Conservation (phyloP, 2,797 vertebrate genomes). For the Sebastes glaucus region DNA sequence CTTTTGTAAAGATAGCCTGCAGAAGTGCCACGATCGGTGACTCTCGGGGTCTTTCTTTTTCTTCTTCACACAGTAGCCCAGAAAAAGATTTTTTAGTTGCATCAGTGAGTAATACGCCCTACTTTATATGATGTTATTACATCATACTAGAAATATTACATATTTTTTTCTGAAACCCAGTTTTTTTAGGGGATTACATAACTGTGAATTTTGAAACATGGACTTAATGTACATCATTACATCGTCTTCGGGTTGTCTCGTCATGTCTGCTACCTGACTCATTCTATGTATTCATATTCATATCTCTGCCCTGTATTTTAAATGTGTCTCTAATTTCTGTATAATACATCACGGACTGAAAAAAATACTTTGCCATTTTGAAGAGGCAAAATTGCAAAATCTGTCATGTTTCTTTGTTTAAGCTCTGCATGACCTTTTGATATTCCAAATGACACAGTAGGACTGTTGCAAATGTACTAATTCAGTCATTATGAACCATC, state of each 20-base stretch:
- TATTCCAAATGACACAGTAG: not conserved
- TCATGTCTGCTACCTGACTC: not conserved
- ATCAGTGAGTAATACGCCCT: constrained; percentile 71
- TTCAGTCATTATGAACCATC: not conserved
- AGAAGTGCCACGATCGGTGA: constrained; percentile 58
- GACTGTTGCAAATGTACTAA: not conserved
- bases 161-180: constrained; percentile 47
- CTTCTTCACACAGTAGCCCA: constrained; percentile 47
- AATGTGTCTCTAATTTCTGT: not conserved
- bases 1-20: constrained; percentile 61
- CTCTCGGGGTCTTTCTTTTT: constrained; percentile 48
- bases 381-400: not conserved
- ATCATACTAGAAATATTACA: constrained; percentile 70
- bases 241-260: constrained; percentile 23
- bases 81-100: constrained; percentile 67
- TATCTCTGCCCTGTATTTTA: not conserved
- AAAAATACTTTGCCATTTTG: not conserved
- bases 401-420: not conserved
- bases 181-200: constrained; percentile 59
- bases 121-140: constrained; percentile 73
- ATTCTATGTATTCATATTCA: not conserved
- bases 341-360: not conserved
- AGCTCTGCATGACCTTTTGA: not conserved
- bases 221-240: constrained; percentile 30
- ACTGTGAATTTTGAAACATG: constrained; percentile 48